Percentiles rank a stretch among this genome's conserved stretches.
phyloP scores from a whole-genome alignment of 1,140 invertebrate genomes.

The Agrilus planipennis region DNA sequence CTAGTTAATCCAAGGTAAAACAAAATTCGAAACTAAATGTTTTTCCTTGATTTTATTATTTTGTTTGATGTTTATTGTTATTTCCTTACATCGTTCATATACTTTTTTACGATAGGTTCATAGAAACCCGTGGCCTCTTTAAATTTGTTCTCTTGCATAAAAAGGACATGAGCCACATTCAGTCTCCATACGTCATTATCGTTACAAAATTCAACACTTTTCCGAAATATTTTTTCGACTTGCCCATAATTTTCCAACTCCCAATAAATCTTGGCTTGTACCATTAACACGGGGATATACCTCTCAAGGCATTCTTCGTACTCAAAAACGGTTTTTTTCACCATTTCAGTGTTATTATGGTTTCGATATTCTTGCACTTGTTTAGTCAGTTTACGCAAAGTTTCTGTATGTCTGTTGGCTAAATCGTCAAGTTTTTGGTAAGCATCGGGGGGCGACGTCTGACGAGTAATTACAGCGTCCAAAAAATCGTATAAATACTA shows the following conservation, averaged over 20 bases:
- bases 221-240: conserved; percentile 89
- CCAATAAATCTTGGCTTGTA: conserved; percentile 99
- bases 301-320: conserved; percentile 86
- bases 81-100: conserved; percentile 74
- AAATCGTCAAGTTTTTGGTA: conserved; percentile 96
- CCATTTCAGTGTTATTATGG: conserved; percentile 76
- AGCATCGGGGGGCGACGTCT: conserved; percentile 94
- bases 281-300: conserved; percentile 89
- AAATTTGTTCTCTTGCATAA: conserved; percentile 99
- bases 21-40: no score
- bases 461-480: conserved; percentile 93
- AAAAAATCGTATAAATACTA: conserved; percentile 81
- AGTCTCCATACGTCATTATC: conserved; percentile 95
- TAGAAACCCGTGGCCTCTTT: conserved; percentile 98
- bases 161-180: conserved; percentile 96
- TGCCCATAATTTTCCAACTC: conserved; percentile 91
- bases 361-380: conserved; percentile 82
- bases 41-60: no score
- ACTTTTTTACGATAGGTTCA: conserved; percentile 94
- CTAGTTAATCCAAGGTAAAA: no score
- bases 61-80: no score
- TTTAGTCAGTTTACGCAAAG: conserved; percentile 84
- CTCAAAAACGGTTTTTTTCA: conserved; percentile 82
- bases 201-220: conserved; percentile 96
- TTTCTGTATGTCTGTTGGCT: conserved; percentile 81